Conservation (phyloP, 2,888 invertebrate species). For the Enchytraeus crypticus region DNA sequence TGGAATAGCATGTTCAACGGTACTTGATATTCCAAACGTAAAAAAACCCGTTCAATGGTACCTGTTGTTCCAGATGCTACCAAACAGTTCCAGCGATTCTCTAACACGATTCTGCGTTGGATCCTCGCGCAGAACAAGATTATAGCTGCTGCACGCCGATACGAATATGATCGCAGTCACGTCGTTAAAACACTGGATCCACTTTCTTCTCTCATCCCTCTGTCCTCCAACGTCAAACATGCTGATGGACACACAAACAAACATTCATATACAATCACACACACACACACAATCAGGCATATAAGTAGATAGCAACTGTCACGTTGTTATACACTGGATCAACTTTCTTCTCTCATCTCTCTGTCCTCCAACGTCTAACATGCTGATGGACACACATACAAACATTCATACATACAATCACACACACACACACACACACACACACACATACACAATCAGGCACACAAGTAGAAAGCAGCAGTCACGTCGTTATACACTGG, state of each 20-base stretch:
- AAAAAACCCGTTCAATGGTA: too few relatives aligned
- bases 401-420: neutral
- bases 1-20: too few relatives aligned
- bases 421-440: slow-evolving; percentile 1
- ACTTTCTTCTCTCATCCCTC: slow-evolving; percentile 96
- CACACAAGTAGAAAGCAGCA: neutral
- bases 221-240: slow-evolving; percentile 99
- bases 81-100: slow-evolving; percentile 97
- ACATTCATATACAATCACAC: too few relatives aligned
- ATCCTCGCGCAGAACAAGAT: slow-evolving; percentile 98
- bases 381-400: neutral
- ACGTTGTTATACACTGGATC: too few relatives aligned
- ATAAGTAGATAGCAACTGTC: too few relatives aligned
- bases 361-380: neutral
- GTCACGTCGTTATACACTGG: too few relatives aligned
- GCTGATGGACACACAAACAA: too few relatives aligned
- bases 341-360: too few relatives aligned
- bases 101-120: slow-evolving; percentile 94
- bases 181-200: slow-evolving; percentile 99
- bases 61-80: slow-evolving; percentile 99
- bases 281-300: too few relatives aligned
- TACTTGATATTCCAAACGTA: neutral
- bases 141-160: slow-evolving; percentile 98
- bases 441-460: neutral
- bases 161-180: slow-evolving; percentile 99